A percentile compares a stretch with the other conserved stretches of the same genome.
Evolutionary conservation across 35 echinoderm and acorn worm genomes (phyloP).

Genomic region (Apostichopus parvimensis): DNA sequence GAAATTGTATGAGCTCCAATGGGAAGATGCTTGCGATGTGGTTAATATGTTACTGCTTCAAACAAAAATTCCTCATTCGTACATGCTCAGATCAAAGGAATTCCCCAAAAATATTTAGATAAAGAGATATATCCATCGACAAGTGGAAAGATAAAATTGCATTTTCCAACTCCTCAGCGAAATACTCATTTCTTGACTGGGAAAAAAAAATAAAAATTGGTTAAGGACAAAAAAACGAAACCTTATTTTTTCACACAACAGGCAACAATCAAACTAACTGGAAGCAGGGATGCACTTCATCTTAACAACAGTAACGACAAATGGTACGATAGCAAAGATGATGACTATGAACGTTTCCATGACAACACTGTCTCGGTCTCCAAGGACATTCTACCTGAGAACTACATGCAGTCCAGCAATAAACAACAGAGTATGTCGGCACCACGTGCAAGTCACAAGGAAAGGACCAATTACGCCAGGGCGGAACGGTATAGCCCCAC

Average conservation of each 20-base stretch:
- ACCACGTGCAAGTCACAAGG: constrained; percentile 4
- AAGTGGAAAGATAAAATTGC: too few relatives aligned
- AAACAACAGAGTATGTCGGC: constrained; percentile 29
- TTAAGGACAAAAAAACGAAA: not conserved
- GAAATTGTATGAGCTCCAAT: too few relatives aligned
- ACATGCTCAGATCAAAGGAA: too few relatives aligned
- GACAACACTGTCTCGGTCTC: constrained; percentile 70
- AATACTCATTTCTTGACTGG: too few relatives aligned
- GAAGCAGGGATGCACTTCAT: constrained; percentile 71
- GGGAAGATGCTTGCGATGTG: too few relatives aligned
- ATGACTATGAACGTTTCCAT: constrained; percentile 81
- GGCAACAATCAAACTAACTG: constrained; percentile 69
- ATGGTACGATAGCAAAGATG: constrained; percentile 93
- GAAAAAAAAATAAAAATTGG: too few relatives aligned
- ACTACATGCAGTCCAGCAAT: constrained; percentile 41
- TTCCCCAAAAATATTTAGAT: too few relatives aligned
- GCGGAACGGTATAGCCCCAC: constrained; percentile 88
- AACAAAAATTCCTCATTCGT: too few relatives aligned
- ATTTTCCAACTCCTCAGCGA: too few relatives aligned
- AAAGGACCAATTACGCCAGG: constrained; percentile 61
- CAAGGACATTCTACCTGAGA: constrained; percentile 54
- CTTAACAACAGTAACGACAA: constrained; percentile 83
- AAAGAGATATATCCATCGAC: too few relatives aligned
- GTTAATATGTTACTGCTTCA: too few relatives aligned
- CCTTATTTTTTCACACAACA: constrained; percentile 24